Conservation (phyloP, 2,797 vertebrate species). For the Buceros bicornis region DNA sequence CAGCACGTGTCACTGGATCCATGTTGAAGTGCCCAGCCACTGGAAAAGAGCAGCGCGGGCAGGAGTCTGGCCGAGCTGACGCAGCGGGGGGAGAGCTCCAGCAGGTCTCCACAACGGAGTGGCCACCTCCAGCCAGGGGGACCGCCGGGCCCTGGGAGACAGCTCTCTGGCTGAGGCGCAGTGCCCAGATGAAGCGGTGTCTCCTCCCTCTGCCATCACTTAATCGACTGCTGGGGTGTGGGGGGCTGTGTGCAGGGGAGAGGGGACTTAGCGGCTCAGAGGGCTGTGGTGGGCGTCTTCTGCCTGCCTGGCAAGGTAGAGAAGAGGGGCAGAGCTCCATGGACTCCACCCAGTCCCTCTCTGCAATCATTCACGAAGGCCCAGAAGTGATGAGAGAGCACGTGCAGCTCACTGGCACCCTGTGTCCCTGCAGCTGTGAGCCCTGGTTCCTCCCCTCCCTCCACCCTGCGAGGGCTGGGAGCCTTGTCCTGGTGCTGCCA, state of each 20-base stretch:
- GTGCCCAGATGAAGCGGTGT: not conserved
- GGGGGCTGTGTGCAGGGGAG: not conserved
- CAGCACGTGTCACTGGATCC: not conserved
- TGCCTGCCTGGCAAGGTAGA: not conserved
- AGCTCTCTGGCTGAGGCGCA: not conserved
- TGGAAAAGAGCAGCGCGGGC: not conserved
- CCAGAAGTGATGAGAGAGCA: not conserved
- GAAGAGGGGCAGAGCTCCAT: not conserved
- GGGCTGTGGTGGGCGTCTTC: not conserved
- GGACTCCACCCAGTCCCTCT: not conserved
- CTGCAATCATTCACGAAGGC: not conserved
- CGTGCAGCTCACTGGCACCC: not conserved
- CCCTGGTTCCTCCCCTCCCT: not conserved
- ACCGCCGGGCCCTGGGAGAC: not conserved
- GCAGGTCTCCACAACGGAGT: not conserved
- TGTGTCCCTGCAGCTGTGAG: not conserved
- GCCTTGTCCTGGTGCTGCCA: not conserved
- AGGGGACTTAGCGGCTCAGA: fast-evolving
- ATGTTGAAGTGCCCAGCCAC: fast-evolving
- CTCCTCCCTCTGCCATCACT: not conserved
- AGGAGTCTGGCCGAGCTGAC: not conserved
- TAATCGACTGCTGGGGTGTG: not conserved
- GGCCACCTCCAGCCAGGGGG: not conserved
- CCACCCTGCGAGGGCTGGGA: not conserved
- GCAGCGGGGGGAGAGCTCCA: not conserved